A percentile compares a stretch with the other conserved stretches of the same genome.
Evolutionary conservation across 2,888 invertebrate species (phyloP).

Genomic region (Alentia gelatinosa): DNA sequence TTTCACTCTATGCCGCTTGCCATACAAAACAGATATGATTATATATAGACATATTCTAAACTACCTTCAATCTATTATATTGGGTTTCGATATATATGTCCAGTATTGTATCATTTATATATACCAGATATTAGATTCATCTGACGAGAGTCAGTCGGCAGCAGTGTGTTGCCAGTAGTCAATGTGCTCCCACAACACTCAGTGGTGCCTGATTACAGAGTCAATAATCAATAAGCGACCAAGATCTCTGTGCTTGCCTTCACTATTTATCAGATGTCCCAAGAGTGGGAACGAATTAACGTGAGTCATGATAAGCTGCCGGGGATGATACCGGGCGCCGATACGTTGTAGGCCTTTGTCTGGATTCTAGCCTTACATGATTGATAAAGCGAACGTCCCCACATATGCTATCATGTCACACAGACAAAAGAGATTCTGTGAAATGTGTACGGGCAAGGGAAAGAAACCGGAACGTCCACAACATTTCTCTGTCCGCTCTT

Average conservation of each 20-base stretch:
- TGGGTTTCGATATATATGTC: too few relatives aligned
- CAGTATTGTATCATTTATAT: too few relatives aligned
- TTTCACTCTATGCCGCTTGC: too few relatives aligned
- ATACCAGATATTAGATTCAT: too few relatives aligned
- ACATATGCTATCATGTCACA: background rate
- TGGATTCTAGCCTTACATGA: background rate
- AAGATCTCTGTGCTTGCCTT: background rate
- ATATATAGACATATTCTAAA: too few relatives aligned
- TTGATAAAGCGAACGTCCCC: background rate
- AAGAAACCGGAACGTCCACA: background rate
- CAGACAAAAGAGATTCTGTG: background rate
- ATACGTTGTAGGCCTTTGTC: background rate
- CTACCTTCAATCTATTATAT: too few relatives aligned
- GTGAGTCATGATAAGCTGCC: background rate
- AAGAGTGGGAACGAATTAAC: conserved; percentile 9
- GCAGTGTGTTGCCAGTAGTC: too few relatives aligned
- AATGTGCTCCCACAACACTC: background rate
- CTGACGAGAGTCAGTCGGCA: too few relatives aligned
- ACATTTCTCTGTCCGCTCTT: too few relatives aligned
- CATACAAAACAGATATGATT: too few relatives aligned
- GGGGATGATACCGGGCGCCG: background rate
- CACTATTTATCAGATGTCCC: conserved; percentile 12
- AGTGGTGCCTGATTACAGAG: background rate
- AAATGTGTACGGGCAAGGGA: background rate
- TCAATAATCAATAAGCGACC: conserved; percentile 23